These are phyloP conservation scores for Apostichopus californicus DNA, from an alignment of 35 echinoderm and acorn worm species.

Conservation along the genomic window DNA sequence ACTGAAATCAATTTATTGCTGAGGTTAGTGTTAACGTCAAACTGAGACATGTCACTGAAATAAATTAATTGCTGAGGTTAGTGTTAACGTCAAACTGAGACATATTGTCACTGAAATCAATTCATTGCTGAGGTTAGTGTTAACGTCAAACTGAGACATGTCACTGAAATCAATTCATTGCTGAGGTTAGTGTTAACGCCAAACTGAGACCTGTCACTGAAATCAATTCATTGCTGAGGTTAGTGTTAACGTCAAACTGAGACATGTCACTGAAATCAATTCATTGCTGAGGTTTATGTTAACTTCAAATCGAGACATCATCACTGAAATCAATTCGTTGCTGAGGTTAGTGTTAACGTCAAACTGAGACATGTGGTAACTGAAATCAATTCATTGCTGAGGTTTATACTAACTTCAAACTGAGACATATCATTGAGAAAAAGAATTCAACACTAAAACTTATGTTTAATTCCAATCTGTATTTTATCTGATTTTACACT, in stretches of 20 bases:
- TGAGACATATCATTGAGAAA: constrained; percentile 8
- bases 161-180: constrained; percentile 90
- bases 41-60: too few species aligned
- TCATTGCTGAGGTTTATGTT: constrained; percentile 12
- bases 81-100: too few species aligned
- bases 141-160: constrained; percentile 93
- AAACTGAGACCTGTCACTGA: background rate
- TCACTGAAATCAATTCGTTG: constrained; percentile 91
- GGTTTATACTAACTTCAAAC: constrained; percentile 77
- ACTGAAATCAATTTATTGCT: too few species aligned
- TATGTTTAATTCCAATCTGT: too few species aligned
- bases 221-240: background rate
- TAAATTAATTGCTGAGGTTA: too few species aligned
- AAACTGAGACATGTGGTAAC: background rate
- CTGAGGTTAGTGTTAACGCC: constrained; percentile 57
- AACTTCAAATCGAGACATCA: constrained; percentile 96
- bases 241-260: constrained; percentile 88
- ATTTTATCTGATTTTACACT: too few species aligned
- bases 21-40: too few species aligned
- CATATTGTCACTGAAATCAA: too few species aligned
- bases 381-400: background rate
- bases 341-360: constrained; percentile 58
- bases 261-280: background rate
- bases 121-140: constrained; percentile 2
- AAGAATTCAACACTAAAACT: too few species aligned